Conservation (phyloP, 1,140 invertebrate genomes). For the Homarus americanus region DNA sequence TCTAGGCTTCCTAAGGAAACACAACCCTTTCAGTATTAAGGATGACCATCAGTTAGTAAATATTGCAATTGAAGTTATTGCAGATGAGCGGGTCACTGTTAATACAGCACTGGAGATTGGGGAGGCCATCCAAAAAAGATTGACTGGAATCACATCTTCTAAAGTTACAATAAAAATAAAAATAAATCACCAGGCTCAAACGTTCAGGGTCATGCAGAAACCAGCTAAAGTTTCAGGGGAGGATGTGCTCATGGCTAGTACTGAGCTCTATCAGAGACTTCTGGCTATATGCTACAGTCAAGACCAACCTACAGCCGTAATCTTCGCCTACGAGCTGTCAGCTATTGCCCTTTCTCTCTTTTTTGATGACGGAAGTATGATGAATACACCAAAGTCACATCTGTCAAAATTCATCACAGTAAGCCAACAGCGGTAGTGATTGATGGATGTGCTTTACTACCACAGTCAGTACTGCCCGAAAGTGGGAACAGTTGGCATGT, state of each 20-base stretch:
- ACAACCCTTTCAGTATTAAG: conserved; percentile 27
- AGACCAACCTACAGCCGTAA: neutral
- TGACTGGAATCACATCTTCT: neutral
- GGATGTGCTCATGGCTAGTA: neutral
- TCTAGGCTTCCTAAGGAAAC: conserved; percentile 18
- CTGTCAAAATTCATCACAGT: neutral
- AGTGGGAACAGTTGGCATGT: neutral
- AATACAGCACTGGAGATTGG: neutral
- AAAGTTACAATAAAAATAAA: neutral
- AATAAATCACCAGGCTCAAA: conserved; percentile 28
- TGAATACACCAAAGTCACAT: neutral
- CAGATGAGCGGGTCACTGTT: neutral
- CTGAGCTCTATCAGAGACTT: conserved; percentile 4
- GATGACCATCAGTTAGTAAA: neutral
- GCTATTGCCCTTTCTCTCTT: neutral
- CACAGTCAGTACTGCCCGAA: conserved; percentile 25
- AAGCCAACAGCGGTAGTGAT: neutral
- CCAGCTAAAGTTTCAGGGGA: neutral
- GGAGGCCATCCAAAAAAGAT: neutral
- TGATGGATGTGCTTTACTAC: conserved; percentile 9
- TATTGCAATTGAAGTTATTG: no score
- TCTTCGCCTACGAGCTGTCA: conserved; percentile 1
- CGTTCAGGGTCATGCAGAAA: no score
- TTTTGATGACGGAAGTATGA: neutral
- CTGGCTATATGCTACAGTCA: neutral